Percentiles rank a stretch among this genome's conserved stretches.
Evolutionary conservation across 2,888 invertebrate genomes (phyloP).

Genomic region (Parapristionchus giblindavisi): DNA sequence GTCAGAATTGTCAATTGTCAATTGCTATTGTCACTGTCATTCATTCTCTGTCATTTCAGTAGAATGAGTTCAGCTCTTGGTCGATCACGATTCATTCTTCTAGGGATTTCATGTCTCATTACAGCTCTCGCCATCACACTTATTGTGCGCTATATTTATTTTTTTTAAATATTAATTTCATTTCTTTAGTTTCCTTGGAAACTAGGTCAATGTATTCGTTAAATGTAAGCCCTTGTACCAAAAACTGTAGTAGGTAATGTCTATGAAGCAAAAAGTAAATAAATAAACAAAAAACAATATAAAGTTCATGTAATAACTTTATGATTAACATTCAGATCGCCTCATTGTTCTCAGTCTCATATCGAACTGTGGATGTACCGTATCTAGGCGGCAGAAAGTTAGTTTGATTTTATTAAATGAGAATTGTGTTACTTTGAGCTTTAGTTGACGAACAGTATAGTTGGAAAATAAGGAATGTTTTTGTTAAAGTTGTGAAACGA

Average conservation of each 20-base stretch:
- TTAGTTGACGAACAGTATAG: too few relatives aligned
- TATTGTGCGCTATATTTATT: neutral
- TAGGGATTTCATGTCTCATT: constrained; percentile 21
- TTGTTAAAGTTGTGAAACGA: too few relatives aligned
- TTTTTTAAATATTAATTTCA: neutral
- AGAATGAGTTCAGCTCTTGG: neutral
- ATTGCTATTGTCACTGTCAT: too few relatives aligned
- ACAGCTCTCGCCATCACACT: constrained; percentile 4
- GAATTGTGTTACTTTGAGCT: neutral
- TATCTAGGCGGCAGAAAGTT: constrained; percentile 36
- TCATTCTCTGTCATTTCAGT: too few relatives aligned
- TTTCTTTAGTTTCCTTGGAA: too few relatives aligned
- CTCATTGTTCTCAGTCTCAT: constrained; percentile 34
- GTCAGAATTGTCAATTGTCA: too few relatives aligned
- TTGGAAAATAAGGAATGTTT: neutral
- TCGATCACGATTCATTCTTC: constrained; percentile 28
- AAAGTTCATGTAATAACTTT: neutral
- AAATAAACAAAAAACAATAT: too few relatives aligned
- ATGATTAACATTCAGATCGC: constrained; percentile 17
- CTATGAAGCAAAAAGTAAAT: too few relatives aligned
- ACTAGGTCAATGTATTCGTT: too few relatives aligned
- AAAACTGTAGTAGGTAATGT: too few relatives aligned
- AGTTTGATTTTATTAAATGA: neutral
- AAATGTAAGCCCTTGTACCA: too few relatives aligned
- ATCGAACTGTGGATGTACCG: constrained; percentile 36